Conservation (phyloP, 2,113 vertebrate species). For the Apodemus speciosus region DNA sequence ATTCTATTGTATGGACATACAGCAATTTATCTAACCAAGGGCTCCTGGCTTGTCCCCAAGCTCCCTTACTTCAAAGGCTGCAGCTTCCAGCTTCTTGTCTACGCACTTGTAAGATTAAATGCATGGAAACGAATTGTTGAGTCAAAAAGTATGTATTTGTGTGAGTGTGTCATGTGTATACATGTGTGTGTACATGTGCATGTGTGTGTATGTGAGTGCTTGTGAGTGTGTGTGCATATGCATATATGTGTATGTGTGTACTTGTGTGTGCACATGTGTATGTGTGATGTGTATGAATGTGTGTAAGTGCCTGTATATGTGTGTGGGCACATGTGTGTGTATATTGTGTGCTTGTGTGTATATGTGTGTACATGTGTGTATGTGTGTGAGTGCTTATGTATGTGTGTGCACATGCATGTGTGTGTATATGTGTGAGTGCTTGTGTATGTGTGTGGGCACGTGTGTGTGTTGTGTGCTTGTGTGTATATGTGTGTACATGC, state of each 20-base stretch:
- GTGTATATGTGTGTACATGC: neutral
- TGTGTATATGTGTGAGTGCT: too few species aligned
- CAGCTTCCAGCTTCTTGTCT: neutral
- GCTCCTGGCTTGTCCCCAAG: neutral
- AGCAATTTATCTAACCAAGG: conserved; percentile 6
- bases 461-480: neutral
- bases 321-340: too few species aligned
- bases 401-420: too few species aligned
- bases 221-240: neutral
- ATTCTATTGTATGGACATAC: neutral
- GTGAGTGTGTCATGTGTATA: neutral
- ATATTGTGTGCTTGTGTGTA: too few species aligned
- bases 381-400: neutral
- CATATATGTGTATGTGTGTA: neutral
- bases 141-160: neutral
- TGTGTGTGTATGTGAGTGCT: too few species aligned
- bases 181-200: too few species aligned
- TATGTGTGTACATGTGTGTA: neutral
- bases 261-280: neutral
- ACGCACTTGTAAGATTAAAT: neutral
- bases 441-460: neutral
- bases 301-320: too few species aligned
- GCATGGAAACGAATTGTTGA: neutral
- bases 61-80: conserved; percentile 23
- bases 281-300: too few species aligned